phyloP scores from a whole-genome alignment of 2,888 invertebrate species.

The Zeuzera pyrina region DNA sequence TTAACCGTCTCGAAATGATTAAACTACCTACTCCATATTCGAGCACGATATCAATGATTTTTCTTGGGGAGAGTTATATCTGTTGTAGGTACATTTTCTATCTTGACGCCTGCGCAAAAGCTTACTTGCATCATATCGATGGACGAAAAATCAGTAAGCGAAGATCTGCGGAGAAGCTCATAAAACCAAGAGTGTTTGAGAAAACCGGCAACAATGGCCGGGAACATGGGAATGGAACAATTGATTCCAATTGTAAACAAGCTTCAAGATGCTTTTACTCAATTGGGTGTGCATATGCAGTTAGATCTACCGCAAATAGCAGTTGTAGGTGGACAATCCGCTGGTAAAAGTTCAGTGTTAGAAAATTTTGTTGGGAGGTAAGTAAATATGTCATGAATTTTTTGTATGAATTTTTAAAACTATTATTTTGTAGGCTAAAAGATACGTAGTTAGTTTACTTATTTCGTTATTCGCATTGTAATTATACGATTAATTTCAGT shows the following conservation, averaged over 20 bases:
- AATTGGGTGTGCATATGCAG: slow-evolving; percentile 97
- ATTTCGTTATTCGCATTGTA: too few species aligned
- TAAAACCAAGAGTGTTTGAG: slow-evolving; percentile 49
- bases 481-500: too few species aligned
- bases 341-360: slow-evolving; percentile 99
- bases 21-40: not conserved
- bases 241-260: slow-evolving; percentile 99
- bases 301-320: slow-evolving; percentile 99
- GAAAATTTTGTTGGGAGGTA: slow-evolving; percentile 99
- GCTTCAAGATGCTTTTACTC: slow-evolving; percentile 99
- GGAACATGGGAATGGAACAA: slow-evolving; percentile 95
- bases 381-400: slow-evolving; percentile 40
- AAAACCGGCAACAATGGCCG: slow-evolving; percentile 74
- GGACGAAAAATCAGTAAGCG: slow-evolving; percentile 63
- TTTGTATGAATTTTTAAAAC: not conserved
- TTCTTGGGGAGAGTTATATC: slow-evolving; percentile 18
- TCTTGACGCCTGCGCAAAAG: slow-evolving; percentile 36
- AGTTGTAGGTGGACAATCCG: slow-evolving; percentile 99
- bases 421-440: too few species aligned
- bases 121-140: slow-evolving; percentile 50
- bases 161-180: slow-evolving; percentile 63
- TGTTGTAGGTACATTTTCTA: too few species aligned
- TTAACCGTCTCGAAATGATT: too few species aligned
- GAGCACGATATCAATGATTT: slow-evolving; percentile 4
- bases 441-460: too few species aligned